Base-by-base conservation (phyloP, 2,888 invertebrate genomes). In the Trichopria drosophilae region DNA sequence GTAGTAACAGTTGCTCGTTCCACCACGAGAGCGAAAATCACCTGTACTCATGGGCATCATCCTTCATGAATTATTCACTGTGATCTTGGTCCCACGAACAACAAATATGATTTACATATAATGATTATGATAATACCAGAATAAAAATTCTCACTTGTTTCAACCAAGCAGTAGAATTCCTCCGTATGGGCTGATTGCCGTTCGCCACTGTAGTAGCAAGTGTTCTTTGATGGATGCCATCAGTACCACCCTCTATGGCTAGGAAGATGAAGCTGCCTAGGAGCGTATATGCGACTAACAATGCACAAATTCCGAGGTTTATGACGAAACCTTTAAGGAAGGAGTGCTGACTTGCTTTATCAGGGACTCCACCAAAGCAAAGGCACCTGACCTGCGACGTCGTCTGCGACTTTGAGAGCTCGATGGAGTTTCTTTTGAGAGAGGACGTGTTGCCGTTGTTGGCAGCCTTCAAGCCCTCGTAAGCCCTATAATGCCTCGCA, bases 211-310 rank as follows among this genome's bases (percentile, higher is more conserved):
- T 82, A 69, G 83, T 83, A 67, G 81, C 82, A 61, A 83, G 71
- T 32, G 81, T 83, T 57, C 78, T 75, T 67, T 80, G 80, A 61
- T 82, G 81, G 36, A 72, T 61, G 22, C 66, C 67, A 58, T 80
- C 80, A 58, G 82, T 82, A 44, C 79, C 76, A 3, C 84, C 85
- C 77, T 92, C 92, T 66, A 92, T 88, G 42, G 90, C 87, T 65
- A 92, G 79, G 77, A 92, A 92, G 77, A 91, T 86, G 73, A 91
- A 87, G 49, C 89, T 88, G 44, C 87, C 87, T 57, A 85, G 77
- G 28, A 85, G 71, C 22, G 91, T 91, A 75, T 92, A 92, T 18
- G 88, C 89, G 66, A 92, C 81, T 31, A 92, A 81, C 45, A 90
- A 80, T 45, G 86, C 81, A 76, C 91, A 91, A 74, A 92, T 90